Evolutionary conservation across 1,140 invertebrate species (phyloP).

Genomic region (Nixonia krombeini): DNA sequence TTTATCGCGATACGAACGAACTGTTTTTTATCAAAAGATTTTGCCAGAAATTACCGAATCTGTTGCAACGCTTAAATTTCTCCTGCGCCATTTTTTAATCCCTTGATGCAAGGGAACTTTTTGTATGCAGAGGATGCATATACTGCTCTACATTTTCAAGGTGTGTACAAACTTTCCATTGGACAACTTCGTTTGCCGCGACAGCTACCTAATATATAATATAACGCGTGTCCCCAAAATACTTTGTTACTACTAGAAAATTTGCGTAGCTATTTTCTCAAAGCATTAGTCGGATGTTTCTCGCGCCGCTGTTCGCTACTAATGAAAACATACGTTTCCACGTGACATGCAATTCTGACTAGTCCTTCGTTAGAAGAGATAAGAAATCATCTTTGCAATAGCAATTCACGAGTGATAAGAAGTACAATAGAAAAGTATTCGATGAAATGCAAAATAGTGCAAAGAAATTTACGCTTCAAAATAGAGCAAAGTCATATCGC

Average conservation of each 20-base stretch:
- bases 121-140: slow-evolving; percentile 38
- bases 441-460: slow-evolving; percentile 8
- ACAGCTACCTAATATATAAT: slow-evolving; percentile 20
- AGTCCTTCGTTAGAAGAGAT: slow-evolving; percentile 36
- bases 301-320: slow-evolving; percentile 43
- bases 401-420: slow-evolving; percentile 17
- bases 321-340: slow-evolving; percentile 47
- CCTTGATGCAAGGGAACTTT: too few relatives aligned
- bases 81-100: too few relatives aligned
- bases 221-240: slow-evolving; percentile 31
- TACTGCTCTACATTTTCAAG: slow-evolving; percentile 36
- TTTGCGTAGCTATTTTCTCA: slow-evolving; percentile 50
- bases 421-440: too few relatives aligned
- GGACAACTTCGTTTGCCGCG: slow-evolving; percentile 23
- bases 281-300: slow-evolving; percentile 49
- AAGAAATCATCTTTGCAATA: slow-evolving; percentile 39
- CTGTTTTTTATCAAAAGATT: too few relatives aligned
- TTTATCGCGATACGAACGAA: too few relatives aligned
- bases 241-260: slow-evolving; percentile 52
- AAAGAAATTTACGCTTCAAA: too few relatives aligned
- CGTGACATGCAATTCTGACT: slow-evolving; percentile 45
- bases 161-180: slow-evolving; percentile 44
- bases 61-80: too few relatives aligned
- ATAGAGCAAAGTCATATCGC: too few relatives aligned
- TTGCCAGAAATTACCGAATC: too few relatives aligned